These are phyloP conservation scores for Lordiphosa mommai DNA, from an alignment of 1,140 invertebrate species.

Conservation along the genomic window DNA sequence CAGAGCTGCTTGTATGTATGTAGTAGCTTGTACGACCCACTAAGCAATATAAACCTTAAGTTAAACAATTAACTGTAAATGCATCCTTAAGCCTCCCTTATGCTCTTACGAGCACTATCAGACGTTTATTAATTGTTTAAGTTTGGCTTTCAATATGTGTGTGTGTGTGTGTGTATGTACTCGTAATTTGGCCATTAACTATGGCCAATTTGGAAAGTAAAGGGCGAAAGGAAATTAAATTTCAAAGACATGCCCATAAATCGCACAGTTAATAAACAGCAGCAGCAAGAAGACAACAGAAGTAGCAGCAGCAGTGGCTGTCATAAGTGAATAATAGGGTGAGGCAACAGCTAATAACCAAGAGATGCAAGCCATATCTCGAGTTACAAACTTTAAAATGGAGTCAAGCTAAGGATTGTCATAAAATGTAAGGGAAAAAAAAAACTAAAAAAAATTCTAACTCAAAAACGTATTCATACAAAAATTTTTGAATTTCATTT, in stretches of 20 bases:
- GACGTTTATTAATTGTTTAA: too few relatives aligned
- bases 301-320: slow-evolving; percentile 4
- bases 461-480: too few relatives aligned
- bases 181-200: slow-evolving; percentile 16
- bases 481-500: too few relatives aligned
- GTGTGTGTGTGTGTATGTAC: not conserved
- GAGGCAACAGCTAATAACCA: not conserved
- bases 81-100: too few relatives aligned
- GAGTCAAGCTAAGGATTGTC: not conserved
- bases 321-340: not conserved
- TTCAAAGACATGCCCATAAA: slow-evolving; percentile 49
- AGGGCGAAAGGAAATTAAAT: slow-evolving; percentile 56
- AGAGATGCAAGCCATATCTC: too few relatives aligned
- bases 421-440: not conserved
- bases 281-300: slow-evolving; percentile 1
- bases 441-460: too few relatives aligned
- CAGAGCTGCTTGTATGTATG: too few relatives aligned
- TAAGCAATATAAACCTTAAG: too few relatives aligned
- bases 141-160: too few relatives aligned
- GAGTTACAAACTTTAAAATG: too few relatives aligned
- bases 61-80: not conserved
- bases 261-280: slow-evolving; percentile 34
- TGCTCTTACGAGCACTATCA: too few relatives aligned
- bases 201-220: slow-evolving; percentile 53
- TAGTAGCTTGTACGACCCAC: too few relatives aligned